Percentiles rank a stretch among this genome's conserved stretches.
Conservation (phyloP, 1,140 invertebrate genomes). For the Drosophila prosaltans region DNA sequence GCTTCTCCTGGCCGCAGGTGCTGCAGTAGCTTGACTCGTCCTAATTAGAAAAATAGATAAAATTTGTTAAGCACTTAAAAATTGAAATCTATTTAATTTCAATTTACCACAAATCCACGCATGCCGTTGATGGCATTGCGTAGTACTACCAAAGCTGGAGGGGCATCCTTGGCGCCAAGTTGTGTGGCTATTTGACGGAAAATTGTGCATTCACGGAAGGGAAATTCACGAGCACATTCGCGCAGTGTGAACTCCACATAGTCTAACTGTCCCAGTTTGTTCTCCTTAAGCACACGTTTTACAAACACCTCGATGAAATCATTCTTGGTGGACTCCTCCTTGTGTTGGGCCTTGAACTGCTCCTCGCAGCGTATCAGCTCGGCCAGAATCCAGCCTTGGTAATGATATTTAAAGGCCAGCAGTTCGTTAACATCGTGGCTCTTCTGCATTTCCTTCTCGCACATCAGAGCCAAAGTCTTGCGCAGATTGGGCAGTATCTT, state of each 20-base stretch:
- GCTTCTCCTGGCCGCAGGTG: constrained; percentile 95
- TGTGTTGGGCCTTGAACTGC: constrained; percentile 85
- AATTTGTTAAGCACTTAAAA: background rate
- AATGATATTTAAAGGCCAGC: constrained; percentile 96
- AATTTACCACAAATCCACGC: constrained; percentile 86
- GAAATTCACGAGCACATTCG: constrained; percentile 93
- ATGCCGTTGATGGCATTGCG: constrained; percentile 95
- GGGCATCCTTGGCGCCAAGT: constrained; percentile 88
- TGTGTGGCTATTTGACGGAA: constrained; percentile 93
- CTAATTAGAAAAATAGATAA: constrained; percentile 28
- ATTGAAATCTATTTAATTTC: background rate
- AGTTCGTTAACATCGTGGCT: constrained; percentile 95
- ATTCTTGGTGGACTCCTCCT: constrained; percentile 83
- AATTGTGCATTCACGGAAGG: constrained; percentile 92
- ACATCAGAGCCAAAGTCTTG: constrained; percentile 92
- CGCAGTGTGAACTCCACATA: constrained; percentile 92
- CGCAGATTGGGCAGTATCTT: constrained; percentile 90
- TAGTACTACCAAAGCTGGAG: constrained; percentile 89
- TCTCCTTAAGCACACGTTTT: constrained; percentile 90
- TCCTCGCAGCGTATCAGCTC: constrained; percentile 88
- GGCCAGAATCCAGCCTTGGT: constrained; percentile 89
- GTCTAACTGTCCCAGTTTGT: constrained; percentile 90
- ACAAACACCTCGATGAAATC: constrained; percentile 89
- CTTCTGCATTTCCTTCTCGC: constrained; percentile 94
- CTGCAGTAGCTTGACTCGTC: constrained; percentile 90